A percentile compares a stretch with the other conserved stretches of the same genome.
Evolutionary conservation across 1,140 invertebrate genomes (phyloP).

Genomic region (Helicoverpa zea): DNA sequence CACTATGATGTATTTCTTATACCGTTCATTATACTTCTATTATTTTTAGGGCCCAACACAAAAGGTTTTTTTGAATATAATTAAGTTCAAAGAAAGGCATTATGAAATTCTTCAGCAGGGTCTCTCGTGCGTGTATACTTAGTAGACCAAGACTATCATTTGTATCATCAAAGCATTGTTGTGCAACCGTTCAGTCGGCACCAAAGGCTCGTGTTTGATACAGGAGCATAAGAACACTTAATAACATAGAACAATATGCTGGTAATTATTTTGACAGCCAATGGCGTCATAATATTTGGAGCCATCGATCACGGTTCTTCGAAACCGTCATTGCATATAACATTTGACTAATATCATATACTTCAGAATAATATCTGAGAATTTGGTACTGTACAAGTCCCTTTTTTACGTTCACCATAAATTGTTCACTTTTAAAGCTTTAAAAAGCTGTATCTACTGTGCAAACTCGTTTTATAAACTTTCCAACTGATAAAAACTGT

Average conservation of each 20-base stretch:
- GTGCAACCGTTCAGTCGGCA: slow-evolving; percentile 12
- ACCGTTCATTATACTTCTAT: slow-evolving; percentile 23
- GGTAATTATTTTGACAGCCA: slow-evolving; percentile 8
- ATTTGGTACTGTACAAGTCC: no score
- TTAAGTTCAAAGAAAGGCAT: slow-evolving; percentile 31
- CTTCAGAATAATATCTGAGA: background rate
- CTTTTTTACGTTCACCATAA: background rate
- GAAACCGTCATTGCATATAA: background rate
- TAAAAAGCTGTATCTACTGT: background rate
- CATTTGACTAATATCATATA: slow-evolving; percentile 6
- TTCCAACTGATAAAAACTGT: slow-evolving; percentile 8
- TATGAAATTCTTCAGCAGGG: slow-evolving; percentile 3
- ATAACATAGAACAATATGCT: slow-evolving; percentile 7
- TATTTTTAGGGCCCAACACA: slow-evolving; percentile 21
- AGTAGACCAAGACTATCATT: background rate
- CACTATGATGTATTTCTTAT: slow-evolving; percentile 32
- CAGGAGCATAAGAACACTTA: background rate
- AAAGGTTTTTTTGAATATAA: slow-evolving; percentile 19
- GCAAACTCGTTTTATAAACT: slow-evolving; percentile 4
- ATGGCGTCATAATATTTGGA: background rate
- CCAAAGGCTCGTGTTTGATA: slow-evolving; percentile 20
- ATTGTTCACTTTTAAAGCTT: background rate
- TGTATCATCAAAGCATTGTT: slow-evolving; percentile 34
- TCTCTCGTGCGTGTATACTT: slow-evolving; percentile 19
- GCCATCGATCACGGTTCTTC: background rate